phyloP scores from a whole-genome alignment of 2,113 vertebrate genomes.

The Eulemur macaco region DNA sequence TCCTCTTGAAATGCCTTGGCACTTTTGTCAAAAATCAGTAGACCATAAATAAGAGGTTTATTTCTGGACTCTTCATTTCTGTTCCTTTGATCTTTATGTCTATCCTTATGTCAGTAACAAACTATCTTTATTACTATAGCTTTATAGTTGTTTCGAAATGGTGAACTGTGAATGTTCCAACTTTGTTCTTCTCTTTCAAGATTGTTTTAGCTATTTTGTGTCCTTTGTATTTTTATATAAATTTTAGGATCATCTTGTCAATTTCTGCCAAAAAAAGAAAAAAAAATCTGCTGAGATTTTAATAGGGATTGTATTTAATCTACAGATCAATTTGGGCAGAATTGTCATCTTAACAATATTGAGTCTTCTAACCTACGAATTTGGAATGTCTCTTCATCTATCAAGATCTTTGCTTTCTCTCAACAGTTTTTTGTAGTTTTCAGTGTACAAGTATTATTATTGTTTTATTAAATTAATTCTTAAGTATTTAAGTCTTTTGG shows the following conservation, averaged over 20 bases:
- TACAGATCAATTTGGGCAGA: neutral
- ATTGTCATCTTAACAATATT: neutral
- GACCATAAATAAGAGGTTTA: neutral
- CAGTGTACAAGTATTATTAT: neutral
- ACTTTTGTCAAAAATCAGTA: neutral
- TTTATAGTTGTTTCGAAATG: neutral
- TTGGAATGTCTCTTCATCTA: neutral
- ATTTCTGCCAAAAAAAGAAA: neutral
- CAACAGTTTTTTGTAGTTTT: neutral
- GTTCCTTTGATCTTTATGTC: neutral
- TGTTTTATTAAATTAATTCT: neutral
- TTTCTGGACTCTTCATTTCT: neutral
- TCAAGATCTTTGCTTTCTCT: conserved; percentile 1
- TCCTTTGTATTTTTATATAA: neutral
- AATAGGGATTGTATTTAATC: neutral
- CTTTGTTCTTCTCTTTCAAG: neutral
- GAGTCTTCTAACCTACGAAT: neutral
- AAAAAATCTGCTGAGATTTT: neutral
- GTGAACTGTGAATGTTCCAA: neutral
- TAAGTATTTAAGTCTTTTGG: neutral
- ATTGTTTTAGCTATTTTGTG: neutral
- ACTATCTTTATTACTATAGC: neutral
- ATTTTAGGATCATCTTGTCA: neutral
- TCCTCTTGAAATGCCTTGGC: neutral
- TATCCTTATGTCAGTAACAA: neutral